Evolutionary conservation across 2,113 vertebrate species (phyloP), one percentile per base, ranked within the genome.

Genomic region (Thinocorus orbignyianus): DNA sequence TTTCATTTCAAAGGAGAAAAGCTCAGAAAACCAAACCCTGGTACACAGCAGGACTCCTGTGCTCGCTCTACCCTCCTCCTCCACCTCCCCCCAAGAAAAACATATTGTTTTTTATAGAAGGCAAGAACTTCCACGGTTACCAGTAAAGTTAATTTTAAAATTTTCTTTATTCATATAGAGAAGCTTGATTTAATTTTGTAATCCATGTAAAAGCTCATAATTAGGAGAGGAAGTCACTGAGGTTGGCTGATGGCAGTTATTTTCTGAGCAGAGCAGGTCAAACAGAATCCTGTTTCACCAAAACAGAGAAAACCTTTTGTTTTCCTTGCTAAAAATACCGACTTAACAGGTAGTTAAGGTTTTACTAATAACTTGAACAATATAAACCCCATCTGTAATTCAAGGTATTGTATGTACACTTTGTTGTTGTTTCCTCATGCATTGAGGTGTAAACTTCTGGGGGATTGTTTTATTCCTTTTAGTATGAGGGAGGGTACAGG

Each of bases 401-500:
- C 26, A 51, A 31, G 52, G 88, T 96, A 96, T 94, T 94, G 90
- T 90, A 86, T 81, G 88, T 89, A 81, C 60, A 42, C 95, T 97
- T 97, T 97, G 96, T 97, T 97, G 93, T 96, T 97, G 96, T 81
- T 97, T 95, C 84, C 77, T 95, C 95, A 94, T 96, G 96, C 97
- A 86, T 91, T 95, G 90, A 97, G 89, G 92, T 96, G 94, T 97
- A 97, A 98, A 97, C 89, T 92, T 97, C 81, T 93, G 30, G 80
- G 85, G 73, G 77, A 94, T 97, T 96, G 95, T 93, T 96, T 97
- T 96, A 96, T 96, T 93, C 94, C 78, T 86, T 92, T 94, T 88
- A 66, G 86, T 84, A 64, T 81, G 93, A 95, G 93, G 95, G 93
- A 96, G 94, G 87, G 84, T 95, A 93, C 95, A 97, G 96, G 97